A percentile compares a stretch with the other conserved stretches of the same genome.
These are phyloP conservation scores for Watsonalla cultraria DNA, from an alignment of 2,888 invertebrate species.

Conservation along the genomic window DNA sequence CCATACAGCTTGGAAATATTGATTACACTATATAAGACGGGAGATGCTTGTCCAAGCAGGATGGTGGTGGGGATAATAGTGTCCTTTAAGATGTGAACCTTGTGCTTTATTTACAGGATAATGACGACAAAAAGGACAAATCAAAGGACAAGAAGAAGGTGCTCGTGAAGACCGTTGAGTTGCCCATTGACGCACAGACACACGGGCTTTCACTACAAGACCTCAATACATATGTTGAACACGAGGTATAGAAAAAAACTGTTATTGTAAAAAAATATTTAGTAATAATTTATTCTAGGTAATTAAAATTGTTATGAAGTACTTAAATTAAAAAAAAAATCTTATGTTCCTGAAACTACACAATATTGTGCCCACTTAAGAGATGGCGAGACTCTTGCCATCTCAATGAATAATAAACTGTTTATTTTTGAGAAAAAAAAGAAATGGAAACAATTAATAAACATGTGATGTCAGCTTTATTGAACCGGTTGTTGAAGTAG, in stretches of 20 bases:
- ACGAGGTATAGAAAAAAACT: slow-evolving; percentile 79
- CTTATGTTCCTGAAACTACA: no score
- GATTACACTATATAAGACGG: neutral
- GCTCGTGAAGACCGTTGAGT: slow-evolving; percentile 87
- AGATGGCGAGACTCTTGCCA: no score
- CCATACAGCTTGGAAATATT: slow-evolving; percentile 51
- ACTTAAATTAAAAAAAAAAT: no score
- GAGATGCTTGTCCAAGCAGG: slow-evolving; percentile 35
- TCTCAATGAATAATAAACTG: no score
- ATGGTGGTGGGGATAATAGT: slow-evolving; percentile 57
- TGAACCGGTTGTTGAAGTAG: no score
- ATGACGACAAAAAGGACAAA: slow-evolving; percentile 82
- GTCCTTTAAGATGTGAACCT: slow-evolving; percentile 47
- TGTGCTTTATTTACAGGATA: slow-evolving; percentile 66
- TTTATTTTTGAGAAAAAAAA: no score
- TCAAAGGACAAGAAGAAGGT: slow-evolving; percentile 85
- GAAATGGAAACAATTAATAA: no score
- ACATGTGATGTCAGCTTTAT: no score
- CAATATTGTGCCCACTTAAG: no score
- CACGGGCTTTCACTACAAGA: slow-evolving; percentile 85
- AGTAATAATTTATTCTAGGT: no score
- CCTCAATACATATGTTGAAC: slow-evolving; percentile 86
- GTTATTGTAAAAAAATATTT: no score
- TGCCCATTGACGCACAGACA: slow-evolving; percentile 88
- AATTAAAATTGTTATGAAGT: no score